Evolutionary conservation across 1,140 invertebrate species (phyloP).

Genomic region (Polyergus mexicanus): DNA sequence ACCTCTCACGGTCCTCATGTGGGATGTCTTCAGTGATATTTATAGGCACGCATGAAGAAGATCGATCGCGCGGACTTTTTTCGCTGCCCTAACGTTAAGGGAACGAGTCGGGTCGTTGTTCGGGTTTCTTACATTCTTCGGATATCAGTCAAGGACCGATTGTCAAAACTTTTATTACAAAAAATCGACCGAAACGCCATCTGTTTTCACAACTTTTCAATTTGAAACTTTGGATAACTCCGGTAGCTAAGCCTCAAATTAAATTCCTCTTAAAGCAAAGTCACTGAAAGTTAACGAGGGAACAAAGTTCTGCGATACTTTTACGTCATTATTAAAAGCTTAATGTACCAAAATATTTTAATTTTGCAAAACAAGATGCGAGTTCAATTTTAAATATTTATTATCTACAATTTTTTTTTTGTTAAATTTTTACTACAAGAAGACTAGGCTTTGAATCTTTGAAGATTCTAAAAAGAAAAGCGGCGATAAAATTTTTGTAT

Average conservation of each 20-base stretch:
- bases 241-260: constrained; percentile 55
- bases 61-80: constrained; percentile 33
- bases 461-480: not conserved
- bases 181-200: constrained; percentile 12
- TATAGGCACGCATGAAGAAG: constrained; percentile 4
- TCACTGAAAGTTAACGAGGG: constrained; percentile 51
- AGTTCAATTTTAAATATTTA: constrained; percentile 32
- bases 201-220: constrained; percentile 53
- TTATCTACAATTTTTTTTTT: constrained; percentile 23
- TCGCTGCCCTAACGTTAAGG: not conserved
- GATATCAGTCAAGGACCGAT: not conserved
- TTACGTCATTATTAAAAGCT: constrained; percentile 7
- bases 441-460: not conserved
- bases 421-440: not conserved
- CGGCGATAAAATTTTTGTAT: not conserved
- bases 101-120: not conserved
- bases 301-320: constrained; percentile 38
- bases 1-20: constrained; percentile 31
- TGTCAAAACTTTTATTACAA: not conserved
- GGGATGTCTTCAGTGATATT: constrained; percentile 7
- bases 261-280: constrained; percentile 56
- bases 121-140: not conserved
- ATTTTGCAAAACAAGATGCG: constrained; percentile 26
- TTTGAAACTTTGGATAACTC: constrained; percentile 47
- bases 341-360: constrained; percentile 43